phyloP scores from a whole-genome alignment of 2,113 vertebrate species.

The Sardina pilchardus region DNA sequence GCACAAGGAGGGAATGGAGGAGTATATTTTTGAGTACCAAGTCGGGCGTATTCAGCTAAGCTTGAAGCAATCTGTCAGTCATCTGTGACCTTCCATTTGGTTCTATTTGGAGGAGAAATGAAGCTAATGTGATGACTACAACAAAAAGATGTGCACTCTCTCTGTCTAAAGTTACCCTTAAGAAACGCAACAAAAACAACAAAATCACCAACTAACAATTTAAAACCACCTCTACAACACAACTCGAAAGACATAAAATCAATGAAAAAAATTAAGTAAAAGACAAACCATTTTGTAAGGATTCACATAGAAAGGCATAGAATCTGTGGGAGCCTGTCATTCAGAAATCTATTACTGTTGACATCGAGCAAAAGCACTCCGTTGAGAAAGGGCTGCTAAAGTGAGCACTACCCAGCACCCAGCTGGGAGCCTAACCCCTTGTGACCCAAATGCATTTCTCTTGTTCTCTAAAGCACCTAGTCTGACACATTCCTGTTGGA shows the following conservation, averaged over 20 bases:
- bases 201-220: neutral
- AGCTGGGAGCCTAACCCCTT: neutral
- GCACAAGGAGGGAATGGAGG: neutral
- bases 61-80: neutral
- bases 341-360: neutral
- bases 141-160: neutral
- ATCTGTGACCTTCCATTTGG: neutral
- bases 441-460: neutral
- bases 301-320: neutral
- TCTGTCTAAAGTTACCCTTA: neutral
- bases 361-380: neutral
- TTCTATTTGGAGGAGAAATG: neutral
- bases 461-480: neutral
- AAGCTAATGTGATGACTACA: neutral
- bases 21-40: neutral
- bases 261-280: neutral
- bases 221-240: neutral
- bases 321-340: neutral
- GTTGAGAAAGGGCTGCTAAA: neutral
- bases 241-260: neutral
- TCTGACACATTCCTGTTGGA: constrained; percentile 1
- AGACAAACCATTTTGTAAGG: neutral
- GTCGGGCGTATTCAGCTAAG: neutral
- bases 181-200: neutral
- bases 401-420: neutral